Base-by-base conservation (phyloP, 1,140 invertebrate genomes). In the Penaeus chinensis region DNA sequence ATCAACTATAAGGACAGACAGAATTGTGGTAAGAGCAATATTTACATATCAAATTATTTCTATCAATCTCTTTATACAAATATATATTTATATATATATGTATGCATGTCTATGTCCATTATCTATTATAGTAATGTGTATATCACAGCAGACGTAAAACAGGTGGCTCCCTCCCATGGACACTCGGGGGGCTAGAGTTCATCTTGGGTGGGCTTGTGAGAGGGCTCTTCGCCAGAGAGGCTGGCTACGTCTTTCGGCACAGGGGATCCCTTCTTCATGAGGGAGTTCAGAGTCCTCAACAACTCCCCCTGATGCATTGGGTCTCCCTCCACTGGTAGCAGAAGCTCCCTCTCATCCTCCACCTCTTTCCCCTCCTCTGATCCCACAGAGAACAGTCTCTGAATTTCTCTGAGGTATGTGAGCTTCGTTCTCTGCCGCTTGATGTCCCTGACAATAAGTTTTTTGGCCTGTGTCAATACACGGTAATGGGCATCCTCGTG, bases 371-470 rank as follows among this genome's bases (percentile, higher is more conserved):
- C 54, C 54, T 54, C 54, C 54, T 54, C 54, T 54, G 11, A 54
- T 54, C 54, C 65, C 37, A 47, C 42, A 20, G 60, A 42, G 42
- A 87, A 65, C 60, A 87, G 54, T n/a, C 47, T 87, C 69, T 82
- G 80, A 27, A 87, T 37, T 37, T 87, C 80, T 63, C 42, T 65
- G 16, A 87, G 71, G 62, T 87, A 81, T 18, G 74, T 22, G 24
- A 87, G 86, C 24, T 65, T 87, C 19, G 66, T 32, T 71, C 86
- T 87, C 54, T 76, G 54, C 24, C 13, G 77, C 42, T 82, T 76
- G 62, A 87, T 87, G 19, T 87, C 80, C 65, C 54, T 76, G 7
- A 77, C 62, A 42, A 87, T 69, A 7, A 37, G 80, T 1, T 24
- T 10, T 60, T 77, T 82, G 24, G 69, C 63, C 10, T 62, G 37